A percentile compares a stretch with the other conserved stretches of the same genome.
Conservation (phyloP, 2,797 vertebrate species). For the Tapirus indicus region DNA sequence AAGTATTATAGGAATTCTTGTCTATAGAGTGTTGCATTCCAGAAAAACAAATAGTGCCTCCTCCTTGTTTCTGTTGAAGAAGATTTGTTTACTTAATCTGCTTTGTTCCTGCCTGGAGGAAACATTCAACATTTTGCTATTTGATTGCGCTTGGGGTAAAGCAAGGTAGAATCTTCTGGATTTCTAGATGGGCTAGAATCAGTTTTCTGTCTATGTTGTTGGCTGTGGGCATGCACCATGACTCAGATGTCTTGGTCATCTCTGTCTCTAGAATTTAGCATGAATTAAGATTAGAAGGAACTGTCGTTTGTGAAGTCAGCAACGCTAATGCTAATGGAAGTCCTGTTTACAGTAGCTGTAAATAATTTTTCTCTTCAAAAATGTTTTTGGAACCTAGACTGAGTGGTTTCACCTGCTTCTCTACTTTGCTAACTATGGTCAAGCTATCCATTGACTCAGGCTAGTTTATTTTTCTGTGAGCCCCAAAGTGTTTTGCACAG, state of each 20-base stretch:
- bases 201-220: not conserved
- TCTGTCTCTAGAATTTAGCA: constrained; percentile 12
- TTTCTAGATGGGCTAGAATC: not conserved
- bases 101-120: not conserved
- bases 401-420: not conserved
- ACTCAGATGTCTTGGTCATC: not conserved
- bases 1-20: not conserved
- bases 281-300: constrained; percentile 8
- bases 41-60: not conserved
- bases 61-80: not conserved
- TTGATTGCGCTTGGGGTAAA: not conserved
- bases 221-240: not conserved
- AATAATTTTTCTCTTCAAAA: not conserved
- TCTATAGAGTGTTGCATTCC: not conserved
- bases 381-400: not conserved
- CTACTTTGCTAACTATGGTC: not conserved
- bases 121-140: not conserved
- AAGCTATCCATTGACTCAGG: not conserved
- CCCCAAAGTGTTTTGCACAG: not conserved
- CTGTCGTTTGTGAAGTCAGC: not conserved
- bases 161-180: not conserved
- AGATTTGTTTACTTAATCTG: not conserved
- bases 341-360: not conserved
- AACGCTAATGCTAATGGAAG: not conserved
- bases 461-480: not conserved